A percentile compares a stretch with the other conserved stretches of the same genome.
phyloP scores from a whole-genome alignment of 2,113 vertebrate genomes.

The Alexandromys fortis region DNA sequence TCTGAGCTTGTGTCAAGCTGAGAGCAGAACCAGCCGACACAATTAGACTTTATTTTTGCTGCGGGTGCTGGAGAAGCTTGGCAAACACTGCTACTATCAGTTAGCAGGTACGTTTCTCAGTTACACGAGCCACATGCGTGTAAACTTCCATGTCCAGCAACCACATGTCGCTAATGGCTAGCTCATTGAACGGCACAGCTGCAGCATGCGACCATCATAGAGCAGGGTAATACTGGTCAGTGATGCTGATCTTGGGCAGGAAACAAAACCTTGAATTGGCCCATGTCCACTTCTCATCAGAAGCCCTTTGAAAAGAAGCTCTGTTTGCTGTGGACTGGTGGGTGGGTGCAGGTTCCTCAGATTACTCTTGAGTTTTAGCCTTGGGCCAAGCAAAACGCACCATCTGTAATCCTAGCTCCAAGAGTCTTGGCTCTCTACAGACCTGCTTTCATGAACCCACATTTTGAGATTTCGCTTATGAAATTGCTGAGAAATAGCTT shows the following conservation, averaged over 20 bases:
- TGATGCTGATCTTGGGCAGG: not conserved
- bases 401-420: not conserved
- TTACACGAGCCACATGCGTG: not conserved
- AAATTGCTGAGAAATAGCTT: slow-evolving; percentile 21
- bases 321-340: not conserved
- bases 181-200: not conserved
- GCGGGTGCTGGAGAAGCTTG: not conserved
- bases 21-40: not conserved
- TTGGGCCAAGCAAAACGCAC: not conserved
- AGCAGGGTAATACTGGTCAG: not conserved
- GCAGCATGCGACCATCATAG: not conserved
- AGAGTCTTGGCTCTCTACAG: not conserved
- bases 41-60: not conserved
- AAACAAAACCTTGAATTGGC: slow-evolving; percentile 5
- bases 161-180: too few relatives aligned
- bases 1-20: not conserved
- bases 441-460: not conserved
- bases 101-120: not conserved
- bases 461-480: slow-evolving; percentile 29
- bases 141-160: not conserved
- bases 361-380: slow-evolving; percentile 3
- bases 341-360: not conserved
- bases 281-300: not conserved
- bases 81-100: not conserved
- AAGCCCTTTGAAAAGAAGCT: not conserved